Percentiles rank a stretch among this genome's conserved stretches.
Evolutionary conservation across 2,113 vertebrate species (phyloP).

Genomic region (Bubo scandiacus): DNA sequence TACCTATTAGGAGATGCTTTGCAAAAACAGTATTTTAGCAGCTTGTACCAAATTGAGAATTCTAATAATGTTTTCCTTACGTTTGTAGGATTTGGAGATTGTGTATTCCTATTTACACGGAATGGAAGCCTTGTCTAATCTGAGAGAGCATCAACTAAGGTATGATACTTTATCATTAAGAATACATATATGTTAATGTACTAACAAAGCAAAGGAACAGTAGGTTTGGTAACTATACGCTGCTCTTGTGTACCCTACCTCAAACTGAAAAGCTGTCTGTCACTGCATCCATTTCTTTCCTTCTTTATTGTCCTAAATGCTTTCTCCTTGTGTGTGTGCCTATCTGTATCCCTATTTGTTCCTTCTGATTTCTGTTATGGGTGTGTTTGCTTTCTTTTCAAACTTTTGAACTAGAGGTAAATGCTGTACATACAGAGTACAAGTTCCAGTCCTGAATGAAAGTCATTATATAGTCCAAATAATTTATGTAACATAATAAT

Average conservation of each 20-base stretch:
- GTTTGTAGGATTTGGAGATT: slow-evolving; percentile 92
- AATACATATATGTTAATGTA: neutral
- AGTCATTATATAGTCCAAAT: neutral
- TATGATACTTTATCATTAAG: slow-evolving; percentile 55
- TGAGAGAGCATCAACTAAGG: slow-evolving; percentile 96
- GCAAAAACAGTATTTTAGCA: neutral
- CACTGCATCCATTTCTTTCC: neutral
- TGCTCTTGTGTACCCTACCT: neutral
- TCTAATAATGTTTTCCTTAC: slow-evolving; percentile 34
- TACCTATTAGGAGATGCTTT: neutral
- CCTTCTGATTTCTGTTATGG: neutral
- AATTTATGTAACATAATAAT: neutral
- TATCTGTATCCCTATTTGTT: neutral
- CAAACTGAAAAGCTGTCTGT: neutral
- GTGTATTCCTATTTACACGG: slow-evolving; percentile 98
- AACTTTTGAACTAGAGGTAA: neutral
- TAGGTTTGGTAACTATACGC: neutral
- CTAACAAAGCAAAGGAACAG: neutral
- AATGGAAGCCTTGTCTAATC: slow-evolving; percentile 97
- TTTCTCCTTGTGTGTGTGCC: neutral
- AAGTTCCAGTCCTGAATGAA: neutral
- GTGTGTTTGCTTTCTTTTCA: neutral
- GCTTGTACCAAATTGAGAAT: neutral
- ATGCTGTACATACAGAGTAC: neutral
- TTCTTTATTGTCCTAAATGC: neutral